A percentile compares a stretch with the other conserved stretches of the same genome.
Conservation (phyloP, 2,888 invertebrate species). For the Sminthurides aquaticus region DNA sequence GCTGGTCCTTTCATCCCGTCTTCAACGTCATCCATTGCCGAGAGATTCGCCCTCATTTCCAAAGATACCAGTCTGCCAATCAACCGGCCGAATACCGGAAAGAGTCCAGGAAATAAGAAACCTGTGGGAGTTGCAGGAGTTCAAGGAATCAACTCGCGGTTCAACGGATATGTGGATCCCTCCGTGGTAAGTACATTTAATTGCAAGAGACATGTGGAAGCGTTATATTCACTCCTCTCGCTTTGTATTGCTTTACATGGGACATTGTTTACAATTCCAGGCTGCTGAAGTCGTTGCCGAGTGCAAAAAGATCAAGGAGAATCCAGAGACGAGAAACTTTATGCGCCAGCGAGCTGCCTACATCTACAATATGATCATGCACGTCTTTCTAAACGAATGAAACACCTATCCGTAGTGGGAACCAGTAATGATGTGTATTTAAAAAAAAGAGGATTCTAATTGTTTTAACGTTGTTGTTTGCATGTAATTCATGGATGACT, state of each 20-base stretch:
- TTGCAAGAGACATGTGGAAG: too few relatives aligned
- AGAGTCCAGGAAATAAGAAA: neutral
- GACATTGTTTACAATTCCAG: too few relatives aligned
- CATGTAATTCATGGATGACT: too few relatives aligned
- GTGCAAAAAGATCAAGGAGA: constrained; percentile 4
- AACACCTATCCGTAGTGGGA: too few relatives aligned
- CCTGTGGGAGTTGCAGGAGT: neutral
- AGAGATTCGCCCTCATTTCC: neutral
- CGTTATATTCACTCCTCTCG: too few relatives aligned
- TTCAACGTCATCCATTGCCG: neutral
- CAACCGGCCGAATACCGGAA: neutral
- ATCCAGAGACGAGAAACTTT: neutral
- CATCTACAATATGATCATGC: constrained; percentile 8
- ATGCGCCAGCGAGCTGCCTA: constrained; percentile 6
- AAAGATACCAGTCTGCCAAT: neutral
- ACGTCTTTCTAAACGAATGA: constrained; percentile 9
- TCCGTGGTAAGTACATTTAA: neutral
- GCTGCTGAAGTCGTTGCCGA: neutral
- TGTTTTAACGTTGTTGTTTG: too few relatives aligned
- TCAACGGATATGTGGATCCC: neutral
- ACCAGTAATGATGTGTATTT: too few relatives aligned
- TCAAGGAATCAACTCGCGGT: neutral
- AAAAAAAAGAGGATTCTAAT: too few relatives aligned
- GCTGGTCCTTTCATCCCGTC: neutral
- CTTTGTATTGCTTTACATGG: too few relatives aligned